Conservation (phyloP, 2,113 vertebrate genomes). For the Microtus oregoni region DNA sequence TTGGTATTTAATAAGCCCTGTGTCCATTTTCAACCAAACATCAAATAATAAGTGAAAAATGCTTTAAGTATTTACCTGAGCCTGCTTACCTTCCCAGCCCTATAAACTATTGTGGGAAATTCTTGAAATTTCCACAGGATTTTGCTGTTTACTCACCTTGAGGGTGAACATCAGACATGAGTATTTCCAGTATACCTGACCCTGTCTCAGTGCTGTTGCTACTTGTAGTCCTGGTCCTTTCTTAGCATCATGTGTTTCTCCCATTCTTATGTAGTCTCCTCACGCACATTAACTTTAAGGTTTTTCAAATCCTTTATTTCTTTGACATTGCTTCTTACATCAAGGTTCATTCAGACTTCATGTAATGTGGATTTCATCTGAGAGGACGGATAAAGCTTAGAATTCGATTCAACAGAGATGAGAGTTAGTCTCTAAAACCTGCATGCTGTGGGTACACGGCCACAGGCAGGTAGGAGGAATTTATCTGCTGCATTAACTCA, state of each 20-base stretch:
- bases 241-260: neutral
- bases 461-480: neutral
- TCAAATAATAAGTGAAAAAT: neutral
- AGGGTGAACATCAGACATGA: neutral
- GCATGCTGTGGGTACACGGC: neutral
- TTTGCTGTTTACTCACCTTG: neutral
- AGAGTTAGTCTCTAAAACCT: neutral
- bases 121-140: neutral
- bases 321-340: neutral
- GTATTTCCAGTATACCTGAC: fast-evolving
- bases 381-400: neutral
- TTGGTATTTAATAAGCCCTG: neutral
- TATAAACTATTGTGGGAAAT: neutral
- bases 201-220: neutral
- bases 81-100: neutral
- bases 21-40: neutral
- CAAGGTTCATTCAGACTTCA: neutral
- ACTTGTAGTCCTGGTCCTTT: neutral
- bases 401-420: neutral
- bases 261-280: neutral
- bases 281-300: neutral
- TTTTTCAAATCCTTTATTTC: neutral
- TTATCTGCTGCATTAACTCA: neutral
- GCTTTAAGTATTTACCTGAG: neutral
- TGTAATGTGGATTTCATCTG: too few species aligned